Conservation (phyloP, 2,888 invertebrate genomes). For the Phaonia tiefii region DNA sequence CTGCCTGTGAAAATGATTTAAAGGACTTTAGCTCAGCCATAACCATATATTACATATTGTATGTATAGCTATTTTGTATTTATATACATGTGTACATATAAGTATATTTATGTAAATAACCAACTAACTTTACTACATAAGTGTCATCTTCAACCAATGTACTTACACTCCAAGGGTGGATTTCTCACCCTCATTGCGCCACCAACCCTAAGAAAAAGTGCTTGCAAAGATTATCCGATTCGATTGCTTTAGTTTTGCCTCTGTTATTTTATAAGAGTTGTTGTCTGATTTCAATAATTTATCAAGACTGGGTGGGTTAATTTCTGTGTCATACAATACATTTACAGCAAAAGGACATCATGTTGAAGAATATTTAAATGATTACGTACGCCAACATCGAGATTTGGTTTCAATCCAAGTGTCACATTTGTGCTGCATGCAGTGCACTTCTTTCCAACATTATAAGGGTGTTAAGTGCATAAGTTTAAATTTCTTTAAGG, state of each 20-base stretch:
- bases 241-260: conserved; percentile 13
- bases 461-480: conserved; percentile 31
- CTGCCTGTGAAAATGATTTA: no score
- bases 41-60: conserved; percentile 17
- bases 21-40: conserved; percentile 14
- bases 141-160: conserved; percentile 18
- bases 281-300: neutral
- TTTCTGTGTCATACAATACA: conserved; percentile 50
- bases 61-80: no score
- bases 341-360: conserved; percentile 16
- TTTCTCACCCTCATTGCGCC: neutral
- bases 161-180: conserved; percentile 9
- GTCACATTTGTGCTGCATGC: neutral
- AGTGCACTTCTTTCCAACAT: neutral
- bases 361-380: neutral
- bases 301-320: conserved; percentile 47
- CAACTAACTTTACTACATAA: no score
- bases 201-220: conserved; percentile 10
- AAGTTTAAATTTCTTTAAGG: conserved; percentile 20
- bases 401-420: conserved; percentile 11
- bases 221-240: conserved; percentile 27
- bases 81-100: no score
- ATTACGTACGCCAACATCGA: neutral
- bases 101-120: conserved; percentile 40
- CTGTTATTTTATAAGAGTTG: conserved; percentile 4